These are phyloP conservation scores for Tetranychus piercei DNA, from an alignment of 2,888 invertebrate species.

Conservation along the genomic window DNA sequence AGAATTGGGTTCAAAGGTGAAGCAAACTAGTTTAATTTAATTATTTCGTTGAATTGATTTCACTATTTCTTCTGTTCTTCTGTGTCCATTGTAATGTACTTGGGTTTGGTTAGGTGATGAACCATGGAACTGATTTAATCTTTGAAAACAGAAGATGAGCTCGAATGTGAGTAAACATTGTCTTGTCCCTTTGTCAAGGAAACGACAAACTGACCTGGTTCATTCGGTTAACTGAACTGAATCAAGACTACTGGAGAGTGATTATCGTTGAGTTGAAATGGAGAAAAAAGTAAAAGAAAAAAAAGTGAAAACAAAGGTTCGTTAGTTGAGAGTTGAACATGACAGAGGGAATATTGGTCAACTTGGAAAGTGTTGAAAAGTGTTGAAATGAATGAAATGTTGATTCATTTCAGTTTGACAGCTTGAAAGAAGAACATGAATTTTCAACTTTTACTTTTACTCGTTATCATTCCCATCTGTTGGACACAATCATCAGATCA, in stretches of 20 bases:
- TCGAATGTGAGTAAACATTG: too few relatives aligned
- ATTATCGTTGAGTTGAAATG: not conserved
- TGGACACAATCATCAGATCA: not conserved
- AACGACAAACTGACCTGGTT: not conserved
- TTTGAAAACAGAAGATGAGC: too few relatives aligned
- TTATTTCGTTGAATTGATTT: too few relatives aligned
- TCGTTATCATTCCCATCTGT: not conserved
- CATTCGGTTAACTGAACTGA: not conserved
- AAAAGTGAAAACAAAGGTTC: not conserved
- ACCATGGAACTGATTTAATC: too few relatives aligned
- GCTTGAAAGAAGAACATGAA: not conserved
- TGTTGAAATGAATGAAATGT: not conserved
- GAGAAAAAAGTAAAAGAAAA: not conserved
- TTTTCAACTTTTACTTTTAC: not conserved
- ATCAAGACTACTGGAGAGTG: not conserved
- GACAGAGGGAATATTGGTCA: too few relatives aligned
- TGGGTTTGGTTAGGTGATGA: too few relatives aligned
- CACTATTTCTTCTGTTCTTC: too few relatives aligned
- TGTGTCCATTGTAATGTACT: too few relatives aligned
- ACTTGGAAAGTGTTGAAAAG: not conserved
- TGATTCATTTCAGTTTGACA: not conserved
- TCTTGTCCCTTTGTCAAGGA: too few relatives aligned
- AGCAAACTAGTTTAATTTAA: too few relatives aligned
- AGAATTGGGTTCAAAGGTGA: too few relatives aligned
- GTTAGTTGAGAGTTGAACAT: too few relatives aligned